These are phyloP conservation scores for Perca flavescens DNA, from an alignment of 2,113 vertebrate species.

Conservation along the genomic window DNA sequence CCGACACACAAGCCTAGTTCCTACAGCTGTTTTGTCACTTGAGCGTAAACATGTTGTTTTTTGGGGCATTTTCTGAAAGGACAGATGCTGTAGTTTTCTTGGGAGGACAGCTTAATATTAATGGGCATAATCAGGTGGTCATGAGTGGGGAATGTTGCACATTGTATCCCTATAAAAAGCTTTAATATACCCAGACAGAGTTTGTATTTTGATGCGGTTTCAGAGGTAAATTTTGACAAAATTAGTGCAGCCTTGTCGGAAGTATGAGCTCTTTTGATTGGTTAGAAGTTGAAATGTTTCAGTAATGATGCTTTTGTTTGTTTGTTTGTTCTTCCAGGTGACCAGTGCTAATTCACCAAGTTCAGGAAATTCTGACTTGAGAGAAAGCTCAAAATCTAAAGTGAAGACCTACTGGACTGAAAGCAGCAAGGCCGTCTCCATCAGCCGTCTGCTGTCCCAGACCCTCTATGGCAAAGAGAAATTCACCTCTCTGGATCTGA, in stretches of 20 bases:
- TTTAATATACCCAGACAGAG: neutral
- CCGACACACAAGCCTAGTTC: no score
- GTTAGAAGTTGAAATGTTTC: neutral
- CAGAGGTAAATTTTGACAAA: neutral
- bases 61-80: no score
- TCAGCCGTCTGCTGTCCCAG: conserved; percentile 93
- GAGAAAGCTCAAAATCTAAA: conserved; percentile 90
- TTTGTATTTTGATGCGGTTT: neutral
- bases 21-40: no score
- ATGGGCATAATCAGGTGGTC: no score
- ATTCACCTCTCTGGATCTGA: conserved; percentile 90
- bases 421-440: conserved; percentile 91
- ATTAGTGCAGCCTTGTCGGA: neutral
- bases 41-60: no score
- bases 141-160: no score
- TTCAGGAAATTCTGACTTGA: conserved; percentile 86
- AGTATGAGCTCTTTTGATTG: neutral
- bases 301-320: neutral
- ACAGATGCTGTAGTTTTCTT: no score
- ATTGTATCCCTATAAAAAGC: neutral
- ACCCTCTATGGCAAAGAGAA: conserved; percentile 91
- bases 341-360: conserved; percentile 86
- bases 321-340: conserved; percentile 60
- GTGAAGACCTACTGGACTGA: conserved; percentile 92
- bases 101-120: no score